Evolutionary conservation across 2,797 vertebrate genomes (phyloP), one percentile per base, ranked within the genome.

Genomic region (Leptodactylus fallax): DNA sequence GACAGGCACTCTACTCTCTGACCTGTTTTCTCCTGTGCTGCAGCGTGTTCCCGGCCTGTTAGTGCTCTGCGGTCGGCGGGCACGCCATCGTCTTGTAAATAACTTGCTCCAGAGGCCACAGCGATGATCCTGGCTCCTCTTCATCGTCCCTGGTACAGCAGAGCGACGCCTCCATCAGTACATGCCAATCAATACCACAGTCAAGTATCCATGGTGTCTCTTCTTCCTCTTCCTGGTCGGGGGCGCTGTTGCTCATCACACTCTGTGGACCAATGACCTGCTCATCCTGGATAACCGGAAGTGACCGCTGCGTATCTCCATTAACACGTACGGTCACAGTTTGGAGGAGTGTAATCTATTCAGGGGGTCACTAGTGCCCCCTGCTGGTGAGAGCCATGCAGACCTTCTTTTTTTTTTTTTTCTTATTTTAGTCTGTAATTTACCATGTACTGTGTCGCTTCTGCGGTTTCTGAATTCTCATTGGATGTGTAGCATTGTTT

Each of bases 41-140:
- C 92, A 96, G 96, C 65, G 94, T 95, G 90, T 96, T 96, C 92
- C 95, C 95, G 91, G 93, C 93, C 91, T 96, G 95, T 94, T 96
- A 96, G 94, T 94, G 91, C 86, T 91, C 93, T 78, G 91, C 51
- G 85, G 16, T 91, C 90, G 89, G 91, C 86, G 93, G 90, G 86
- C 93, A 91, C 91, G 65, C 88, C 93, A 74, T 93, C 92, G 90
- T 89, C 82, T 92, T 96, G 93, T 96, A 95, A 94, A 95, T 95
- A 95, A 91, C 91, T 91, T 90, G 90, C 92, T 94, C 94, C 94
- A 94, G 94, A 95, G 92, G 94, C 93, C 95, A 92, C 94, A 93
- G 93, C 94, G 94, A 95, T 92, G 92, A 94, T 91, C 90, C 92
- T 92, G 91, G 94, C 92, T 36, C 36, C 76, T 21, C 47, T 53